Base-by-base conservation (phyloP, 2,888 invertebrate genomes). In the Epinotia brunnichana region DNA sequence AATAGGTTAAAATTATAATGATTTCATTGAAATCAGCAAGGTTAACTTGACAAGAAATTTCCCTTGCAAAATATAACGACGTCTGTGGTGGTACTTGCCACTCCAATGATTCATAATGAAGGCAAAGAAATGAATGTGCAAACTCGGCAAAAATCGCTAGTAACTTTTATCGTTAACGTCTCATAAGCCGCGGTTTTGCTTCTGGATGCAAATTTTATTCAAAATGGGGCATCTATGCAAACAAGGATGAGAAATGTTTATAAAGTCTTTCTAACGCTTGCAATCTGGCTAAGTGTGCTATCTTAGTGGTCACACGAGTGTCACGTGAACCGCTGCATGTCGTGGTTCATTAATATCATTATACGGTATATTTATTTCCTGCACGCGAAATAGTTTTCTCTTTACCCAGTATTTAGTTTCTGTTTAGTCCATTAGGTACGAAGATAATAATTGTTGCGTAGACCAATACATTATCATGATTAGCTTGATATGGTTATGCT, bases 201-300 rank as follows among this genome's bases (percentile, higher is more conserved):
- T 79, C 76, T 74, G 73, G 79, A 85, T 85, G 83, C 79, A 82
- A 84, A 85, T 85, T 79, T 81, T 80, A 84, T 86, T 86, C 82
- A 80, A 77, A 78, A 79, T 73, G 78, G 79, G 76, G 76, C 76
- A 79, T 82, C 78, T 81, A 83, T 82, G 79, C 76, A 76, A 81
- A 82, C 77, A 74, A 64, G 70, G 74, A 74, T 35, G 75, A 75
- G 76, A 77, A 77, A 79, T 77, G 74, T 54, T 75, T 69, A 70
- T 74, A 70, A 74, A 77, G 77, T 75, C 74, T 73, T 68, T 59
- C 48, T 61, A 64, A 69, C 64, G 74, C 75, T 76, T 76, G 76
- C 74, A 75, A 76, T 68, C 75, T 76, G 54, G 54, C 39, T 66
- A 56, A 66, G 66, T 66, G 53, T 64, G 53, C 53, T 64, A 53